Percentiles rank a stretch among this genome's conserved stretches.
Conservation (phyloP, 2,888 invertebrate genomes). For the Pseudococcus longispinus region DNA sequence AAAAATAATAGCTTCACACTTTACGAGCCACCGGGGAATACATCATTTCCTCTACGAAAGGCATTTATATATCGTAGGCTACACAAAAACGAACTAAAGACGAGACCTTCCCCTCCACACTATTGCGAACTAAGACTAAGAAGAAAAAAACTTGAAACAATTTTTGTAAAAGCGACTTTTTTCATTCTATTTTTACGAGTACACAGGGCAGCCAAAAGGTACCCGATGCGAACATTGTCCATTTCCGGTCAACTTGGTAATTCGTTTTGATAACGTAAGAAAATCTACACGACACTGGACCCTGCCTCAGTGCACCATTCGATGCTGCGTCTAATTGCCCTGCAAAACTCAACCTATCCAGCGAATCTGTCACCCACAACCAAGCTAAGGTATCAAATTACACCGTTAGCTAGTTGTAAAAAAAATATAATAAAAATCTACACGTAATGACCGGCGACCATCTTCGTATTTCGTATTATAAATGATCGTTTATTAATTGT, state of each 20-base stretch:
- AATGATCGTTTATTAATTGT: neutral
- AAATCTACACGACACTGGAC: neutral
- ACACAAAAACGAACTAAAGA: neutral
- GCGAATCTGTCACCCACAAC: neutral
- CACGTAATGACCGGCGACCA: neutral
- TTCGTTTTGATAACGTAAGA: neutral
- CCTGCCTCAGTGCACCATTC: neutral
- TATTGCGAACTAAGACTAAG: neutral
- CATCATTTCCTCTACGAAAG: conserved; percentile 26
- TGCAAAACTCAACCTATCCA: neutral
- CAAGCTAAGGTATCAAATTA: neutral
- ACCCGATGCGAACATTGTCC: neutral
- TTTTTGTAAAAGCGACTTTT: conserved; percentile 32
- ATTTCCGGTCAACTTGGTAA: conserved; percentile 8
- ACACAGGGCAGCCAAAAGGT: neutral
- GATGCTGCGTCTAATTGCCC: neutral
- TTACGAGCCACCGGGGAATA: conserved; percentile 39
- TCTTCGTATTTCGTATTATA: neutral
- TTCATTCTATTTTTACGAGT: neutral
- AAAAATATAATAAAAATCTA: neutral
- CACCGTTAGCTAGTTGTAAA: neutral
- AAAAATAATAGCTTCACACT: conserved; percentile 38
- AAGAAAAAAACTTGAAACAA: conserved; percentile 10
- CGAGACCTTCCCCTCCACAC: neutral
- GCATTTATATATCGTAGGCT: neutral